Evolutionary conservation across 2,113 vertebrate genomes (phyloP), one percentile per base, ranked within the genome.

Genomic region (Mus spicilegus): DNA sequence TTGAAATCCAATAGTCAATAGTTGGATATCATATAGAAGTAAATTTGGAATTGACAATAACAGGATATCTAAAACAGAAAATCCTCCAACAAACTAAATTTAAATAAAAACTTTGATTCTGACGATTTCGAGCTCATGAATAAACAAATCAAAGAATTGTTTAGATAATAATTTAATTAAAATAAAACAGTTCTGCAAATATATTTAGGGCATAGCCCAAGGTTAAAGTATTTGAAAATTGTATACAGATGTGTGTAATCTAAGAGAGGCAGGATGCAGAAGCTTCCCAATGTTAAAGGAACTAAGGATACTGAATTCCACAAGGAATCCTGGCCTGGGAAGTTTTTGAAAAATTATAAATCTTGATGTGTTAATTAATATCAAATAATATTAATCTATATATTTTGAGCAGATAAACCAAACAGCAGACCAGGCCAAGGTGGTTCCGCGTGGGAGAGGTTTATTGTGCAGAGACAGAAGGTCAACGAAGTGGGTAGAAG

Each of bases 21-120:
- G 14, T 87, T 76, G 58, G n/a, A 77, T 30, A 46, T 28, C 36
- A 76, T 33, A 36, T 20, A 82, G 36, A 58, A 76, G 2, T 49
- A 67, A 86, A 13, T 86, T 86, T 67, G 28, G 49, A 86, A 87
- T 69, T 10, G 46, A 67, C 8, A 76, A 46, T 24, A 69, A 54
- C 76, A 69, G 14, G 28, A 69, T 56, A 54, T 77, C 61, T 77
- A 51, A 93, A 76, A 76, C 69, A 39, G 24, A 69, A 67, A 36
- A 51, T 67, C 10, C 19, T 5, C 49, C 46, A n/a, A 84, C 63
- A 65, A 65, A 69, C 36, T 10, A 20, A 49, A 77, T 77, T 90
- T 69, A 70, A 86, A n/a, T 8, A 94, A 81, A 80, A 85, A 63
- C 8, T 69, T 94, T 77, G 28, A 46, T 85, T 77, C n/a, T 85